Conservation (phyloP, 2,888 invertebrate species). For the Coelogynopora nodosa region DNA sequence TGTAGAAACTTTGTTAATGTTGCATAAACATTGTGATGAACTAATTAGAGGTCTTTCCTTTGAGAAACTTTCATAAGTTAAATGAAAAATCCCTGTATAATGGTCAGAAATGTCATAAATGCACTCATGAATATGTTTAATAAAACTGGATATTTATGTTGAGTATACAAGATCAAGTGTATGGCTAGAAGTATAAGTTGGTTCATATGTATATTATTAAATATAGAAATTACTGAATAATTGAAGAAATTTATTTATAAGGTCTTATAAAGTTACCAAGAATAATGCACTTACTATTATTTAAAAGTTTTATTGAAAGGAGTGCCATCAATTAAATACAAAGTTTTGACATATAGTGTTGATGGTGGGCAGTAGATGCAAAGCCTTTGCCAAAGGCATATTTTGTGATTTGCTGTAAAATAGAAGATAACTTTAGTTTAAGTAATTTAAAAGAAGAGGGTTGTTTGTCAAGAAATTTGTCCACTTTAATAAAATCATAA, state of each 20-base stretch:
- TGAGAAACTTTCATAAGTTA: neutral
- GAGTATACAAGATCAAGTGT: neutral
- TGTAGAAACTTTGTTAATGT: neutral
- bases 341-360: neutral
- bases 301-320: neutral
- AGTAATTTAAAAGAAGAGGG: no score
- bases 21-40: neutral
- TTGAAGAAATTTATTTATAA: neutral
- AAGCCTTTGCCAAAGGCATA: neutral
- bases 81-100: neutral
- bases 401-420: neutral
- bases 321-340: neutral
- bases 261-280: neutral
- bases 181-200: neutral
- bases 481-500: neutral
- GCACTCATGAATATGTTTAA: neutral
- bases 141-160: neutral
- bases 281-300: neutral
- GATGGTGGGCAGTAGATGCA: neutral
- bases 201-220: neutral
- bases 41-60: neutral
- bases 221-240: neutral
- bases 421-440: neutral
- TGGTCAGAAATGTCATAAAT: neutral
- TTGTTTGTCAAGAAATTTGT: neutral